Conservation (phyloP, 1,140 invertebrate genomes). For the Lordiphosa collinella region DNA sequence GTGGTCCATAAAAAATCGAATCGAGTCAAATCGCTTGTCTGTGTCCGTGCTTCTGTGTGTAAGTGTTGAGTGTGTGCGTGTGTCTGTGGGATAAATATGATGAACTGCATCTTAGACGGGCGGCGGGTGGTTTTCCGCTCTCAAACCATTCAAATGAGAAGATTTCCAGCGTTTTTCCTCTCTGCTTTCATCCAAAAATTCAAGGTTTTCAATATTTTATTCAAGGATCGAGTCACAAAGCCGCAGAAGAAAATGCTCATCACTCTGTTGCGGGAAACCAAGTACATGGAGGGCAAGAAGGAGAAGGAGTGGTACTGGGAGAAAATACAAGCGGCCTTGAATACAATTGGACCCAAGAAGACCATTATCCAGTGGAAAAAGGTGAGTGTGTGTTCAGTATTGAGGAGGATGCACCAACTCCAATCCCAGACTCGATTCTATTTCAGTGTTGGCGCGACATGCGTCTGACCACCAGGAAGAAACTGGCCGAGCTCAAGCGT, state of each 20-base stretch:
- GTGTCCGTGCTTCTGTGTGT: constrained; percentile 9
- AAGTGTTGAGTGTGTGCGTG: background rate
- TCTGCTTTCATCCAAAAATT: constrained; percentile 16
- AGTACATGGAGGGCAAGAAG: constrained; percentile 78
- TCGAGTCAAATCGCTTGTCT: constrained; percentile 17
- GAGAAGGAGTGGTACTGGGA: constrained; percentile 79
- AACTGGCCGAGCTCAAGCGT: constrained; percentile 71
- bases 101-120: background rate
- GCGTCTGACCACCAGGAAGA: constrained; percentile 72
- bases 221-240: constrained; percentile 78
- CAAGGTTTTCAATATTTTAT: constrained; percentile 37
- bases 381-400: constrained; percentile 24
- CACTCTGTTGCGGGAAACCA: constrained; percentile 72
- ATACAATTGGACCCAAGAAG: constrained; percentile 76
- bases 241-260: constrained; percentile 79
- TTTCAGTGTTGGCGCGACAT: constrained; percentile 75
- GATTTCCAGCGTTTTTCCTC: background rate
- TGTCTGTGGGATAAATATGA: constrained; percentile 13
- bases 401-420: no score
- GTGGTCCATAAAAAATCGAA: constrained; percentile 5
- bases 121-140: background rate
- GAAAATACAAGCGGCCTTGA: constrained; percentile 73
- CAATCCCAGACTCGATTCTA: background rate
- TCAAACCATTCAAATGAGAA: background rate
- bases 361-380: constrained; percentile 79